phyloP scores from a whole-genome alignment of 2,797 vertebrate genomes.

The Cyclura pinguis region DNA sequence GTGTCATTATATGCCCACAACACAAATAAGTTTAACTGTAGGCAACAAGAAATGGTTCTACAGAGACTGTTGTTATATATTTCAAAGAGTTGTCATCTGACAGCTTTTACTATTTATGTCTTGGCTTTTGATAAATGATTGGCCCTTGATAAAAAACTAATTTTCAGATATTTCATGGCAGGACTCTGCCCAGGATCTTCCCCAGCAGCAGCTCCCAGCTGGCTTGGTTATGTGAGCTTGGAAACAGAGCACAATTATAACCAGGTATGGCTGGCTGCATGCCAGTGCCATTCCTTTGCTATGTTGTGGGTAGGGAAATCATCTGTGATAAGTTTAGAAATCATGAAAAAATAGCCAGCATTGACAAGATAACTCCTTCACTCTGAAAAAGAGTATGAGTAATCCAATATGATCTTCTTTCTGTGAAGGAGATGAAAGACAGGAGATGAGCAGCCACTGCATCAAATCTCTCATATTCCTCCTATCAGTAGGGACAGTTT shows the following conservation, averaged over 20 bases:
- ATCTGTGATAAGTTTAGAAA: background rate
- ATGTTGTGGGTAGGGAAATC: background rate
- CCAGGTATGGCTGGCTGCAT: background rate
- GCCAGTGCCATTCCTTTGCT: background rate
- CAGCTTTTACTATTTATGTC: slow-evolving; percentile 22
- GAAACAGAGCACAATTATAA: slow-evolving; percentile 5
- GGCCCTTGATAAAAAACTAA: slow-evolving; percentile 43
- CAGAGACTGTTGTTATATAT: slow-evolving; percentile 29
- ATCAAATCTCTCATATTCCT: background rate
- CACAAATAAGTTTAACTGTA: slow-evolving; percentile 45
- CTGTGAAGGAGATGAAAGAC: background rate
- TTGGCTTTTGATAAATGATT: slow-evolving; percentile 41
- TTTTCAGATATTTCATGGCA: slow-evolving; percentile 31
- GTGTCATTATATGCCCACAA: slow-evolving; percentile 40
- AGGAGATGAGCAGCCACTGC: background rate
- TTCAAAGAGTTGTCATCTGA: slow-evolving; percentile 22
- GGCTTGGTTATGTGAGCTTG: background rate
- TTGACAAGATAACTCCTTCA: background rate
- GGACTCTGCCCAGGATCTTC: background rate
- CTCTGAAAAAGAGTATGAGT: background rate
- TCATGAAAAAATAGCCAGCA: background rate
- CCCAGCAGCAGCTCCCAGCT: slow-evolving; percentile 16
- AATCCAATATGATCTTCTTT: background rate
- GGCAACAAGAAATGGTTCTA: slow-evolving; percentile 42
- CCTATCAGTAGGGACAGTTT: background rate